Conservation (phyloP, 1,140 invertebrate genomes). For the Bombus consobrinus region DNA sequence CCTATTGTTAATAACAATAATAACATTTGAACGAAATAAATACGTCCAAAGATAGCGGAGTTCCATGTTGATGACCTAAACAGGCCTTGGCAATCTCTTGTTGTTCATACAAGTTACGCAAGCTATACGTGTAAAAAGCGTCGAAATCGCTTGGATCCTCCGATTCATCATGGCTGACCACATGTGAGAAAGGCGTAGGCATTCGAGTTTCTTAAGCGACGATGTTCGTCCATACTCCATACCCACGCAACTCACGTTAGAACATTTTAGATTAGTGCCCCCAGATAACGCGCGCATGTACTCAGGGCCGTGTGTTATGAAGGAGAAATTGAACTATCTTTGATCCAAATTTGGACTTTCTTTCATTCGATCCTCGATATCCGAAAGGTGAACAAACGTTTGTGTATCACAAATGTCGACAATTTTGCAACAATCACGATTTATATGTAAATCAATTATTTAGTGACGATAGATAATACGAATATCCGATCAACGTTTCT, state of each 20-base stretch:
- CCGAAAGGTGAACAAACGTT: too few species aligned
- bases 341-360: neutral
- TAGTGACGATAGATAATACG: neutral
- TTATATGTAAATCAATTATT: neutral
- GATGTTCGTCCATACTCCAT: constrained; percentile 48
- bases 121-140: constrained; percentile 16
- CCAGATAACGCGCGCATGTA: constrained; percentile 50
- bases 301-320: constrained; percentile 14
- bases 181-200: constrained; percentile 61
- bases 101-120: constrained; percentile 28
- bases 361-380: neutral
- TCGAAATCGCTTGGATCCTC: constrained; percentile 42
- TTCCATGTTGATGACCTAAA: neutral
- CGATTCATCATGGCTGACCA: constrained; percentile 58
- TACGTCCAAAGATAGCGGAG: neutral
- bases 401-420: neutral
- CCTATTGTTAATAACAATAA: neutral
- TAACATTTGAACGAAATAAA: neutral
- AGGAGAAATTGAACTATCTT: constrained; percentile 23
- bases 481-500: neutral
- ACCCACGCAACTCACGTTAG: constrained; percentile 55
- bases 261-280: constrained; percentile 60
- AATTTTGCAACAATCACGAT: neutral
- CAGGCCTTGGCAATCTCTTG: neutral
- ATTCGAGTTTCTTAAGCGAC: constrained; percentile 60